Evolutionary conservation across 2,797 vertebrate species (phyloP).

Genomic region (Poliocrania exsul): DNA sequence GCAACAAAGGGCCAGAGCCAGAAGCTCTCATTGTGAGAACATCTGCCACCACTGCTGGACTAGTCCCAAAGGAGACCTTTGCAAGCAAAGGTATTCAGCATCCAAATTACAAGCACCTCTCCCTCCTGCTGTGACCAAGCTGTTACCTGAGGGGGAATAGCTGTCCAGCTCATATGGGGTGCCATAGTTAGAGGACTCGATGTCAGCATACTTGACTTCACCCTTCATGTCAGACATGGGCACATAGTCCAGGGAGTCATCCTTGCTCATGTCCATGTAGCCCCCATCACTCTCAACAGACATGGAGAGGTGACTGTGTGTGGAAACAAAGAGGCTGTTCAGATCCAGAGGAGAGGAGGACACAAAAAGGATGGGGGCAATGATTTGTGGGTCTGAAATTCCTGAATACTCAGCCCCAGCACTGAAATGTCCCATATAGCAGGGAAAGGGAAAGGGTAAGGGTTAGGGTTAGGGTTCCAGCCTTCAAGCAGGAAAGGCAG

Average conservation of each 20-base stretch:
- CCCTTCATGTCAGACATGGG: slow-evolving; percentile 94
- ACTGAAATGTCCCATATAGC: not conserved
- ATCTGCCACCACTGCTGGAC: not conserved
- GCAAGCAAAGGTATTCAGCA: not conserved
- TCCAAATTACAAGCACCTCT: not conserved
- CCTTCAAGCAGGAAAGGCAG: not conserved
- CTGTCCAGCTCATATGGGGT: slow-evolving; percentile 90
- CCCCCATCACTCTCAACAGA: slow-evolving; percentile 93
- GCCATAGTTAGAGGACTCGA: slow-evolving; percentile 90
- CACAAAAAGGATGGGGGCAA: not conserved
- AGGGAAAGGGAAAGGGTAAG: no score
- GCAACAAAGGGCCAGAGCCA: not conserved
- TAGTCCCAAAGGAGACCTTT: not conserved
- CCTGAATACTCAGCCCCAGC: not conserved
- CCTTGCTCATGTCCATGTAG: slow-evolving; percentile 99
- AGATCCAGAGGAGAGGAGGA: not conserved
- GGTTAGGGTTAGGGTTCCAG: no score
- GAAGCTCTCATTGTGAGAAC: not conserved
- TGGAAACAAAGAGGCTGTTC: not conserved
- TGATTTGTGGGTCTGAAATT: not conserved
- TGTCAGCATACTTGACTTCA: slow-evolving; percentile 92
- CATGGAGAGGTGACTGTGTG: slow-evolving; percentile 85
- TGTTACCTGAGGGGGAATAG: slow-evolving; percentile 79
- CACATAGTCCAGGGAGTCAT: slow-evolving; percentile 89
- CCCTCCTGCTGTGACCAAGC: not conserved